Evolutionary conservation across 1,140 invertebrate genomes (phyloP), one percentile per base, ranked within the genome.

Genomic region (Vanessa atalanta): DNA sequence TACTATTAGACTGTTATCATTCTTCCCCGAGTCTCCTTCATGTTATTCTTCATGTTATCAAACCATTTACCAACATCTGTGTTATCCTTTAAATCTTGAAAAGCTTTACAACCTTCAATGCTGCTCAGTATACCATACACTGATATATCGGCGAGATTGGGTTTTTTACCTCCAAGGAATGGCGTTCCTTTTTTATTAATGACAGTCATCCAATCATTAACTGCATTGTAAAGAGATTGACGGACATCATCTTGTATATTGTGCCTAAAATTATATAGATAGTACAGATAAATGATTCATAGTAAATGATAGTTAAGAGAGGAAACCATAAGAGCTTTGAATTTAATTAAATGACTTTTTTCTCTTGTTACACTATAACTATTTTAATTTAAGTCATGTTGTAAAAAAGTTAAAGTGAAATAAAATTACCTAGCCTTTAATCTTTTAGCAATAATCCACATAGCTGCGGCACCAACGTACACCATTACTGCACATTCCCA

Each of bases 51-150:
- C 75, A 90, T 88, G 12, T 87, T 81, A 61, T 89, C 83, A 70
- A 88, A 92, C 90, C 90, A 92, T 37, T 80, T 84, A 4, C 83
- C 87, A 14, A 90, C 85, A 4, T 81, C 70, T 1, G 88, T 89
- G 66, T 90, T 83, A 6, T 79, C 77, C 23, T 82, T 84, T 26
- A 97, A 92, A 87, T 99, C 99, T 82, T 96, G 92, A 88, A 99
- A 99, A 6, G 99, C 98, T 65, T 94, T 81, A 85, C 98, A 99
- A 0, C 99, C 99, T 93, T 99, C 98, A 85, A 99, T 99, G 83
- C 98, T 98, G 80, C 95, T 97, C 4, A 99, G 93, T 13, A 98
- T 95, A 14, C 99, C 99, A 90, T 97, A 99, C 0, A 99, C 96
- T 8, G 98, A 95, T 61, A 99, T 93, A 94, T 99, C 99, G 4